Evolutionary conservation across 2,888 invertebrate genomes (phyloP).

Genomic region (Latheticus oryzae): DNA sequence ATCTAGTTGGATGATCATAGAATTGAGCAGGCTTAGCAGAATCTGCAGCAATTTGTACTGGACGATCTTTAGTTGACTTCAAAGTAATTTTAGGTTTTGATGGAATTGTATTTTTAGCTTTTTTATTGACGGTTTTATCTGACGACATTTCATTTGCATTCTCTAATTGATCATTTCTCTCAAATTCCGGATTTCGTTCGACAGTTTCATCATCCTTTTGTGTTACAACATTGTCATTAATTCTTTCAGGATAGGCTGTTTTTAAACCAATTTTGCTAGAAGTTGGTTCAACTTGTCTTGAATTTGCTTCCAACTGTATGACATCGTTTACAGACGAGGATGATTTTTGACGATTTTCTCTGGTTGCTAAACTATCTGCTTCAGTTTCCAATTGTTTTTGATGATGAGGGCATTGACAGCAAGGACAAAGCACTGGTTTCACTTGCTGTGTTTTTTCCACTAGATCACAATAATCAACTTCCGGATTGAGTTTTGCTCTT

Average conservation of each 20-base stretch:
- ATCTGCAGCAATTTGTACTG: background rate
- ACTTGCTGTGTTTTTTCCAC: slow-evolving; percentile 5
- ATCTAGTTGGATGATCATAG: slow-evolving; percentile 68
- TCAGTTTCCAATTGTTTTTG: background rate
- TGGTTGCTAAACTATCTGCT: background rate
- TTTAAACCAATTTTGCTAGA: background rate
- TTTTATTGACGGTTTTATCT: background rate
- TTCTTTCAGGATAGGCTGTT: too few species aligned
- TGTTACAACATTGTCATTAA: background rate
- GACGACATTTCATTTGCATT: background rate
- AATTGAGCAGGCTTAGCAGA: slow-evolving; percentile 58
- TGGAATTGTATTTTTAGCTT: slow-evolving; percentile 43
- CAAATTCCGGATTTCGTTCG: background rate
- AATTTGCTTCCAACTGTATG: background rate
- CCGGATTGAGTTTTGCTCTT: slow-evolving; percentile 46
- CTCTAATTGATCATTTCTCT: too few species aligned
- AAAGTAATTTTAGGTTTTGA: slow-evolving; percentile 49
- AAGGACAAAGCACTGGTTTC: slow-evolving; percentile 1
- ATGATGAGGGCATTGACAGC: background rate
- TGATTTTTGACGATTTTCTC: background rate
- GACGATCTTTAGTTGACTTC: slow-evolving; percentile 13
- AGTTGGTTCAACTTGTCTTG: background rate
- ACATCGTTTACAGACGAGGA: background rate
- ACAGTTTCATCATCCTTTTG: background rate
- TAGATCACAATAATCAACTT: slow-evolving; percentile 49